Evolutionary conservation across 2,113 vertebrate species (phyloP), one percentile per base, ranked within the genome.

Genomic region (Sinocyclocheilus anshuiensis): DNA sequence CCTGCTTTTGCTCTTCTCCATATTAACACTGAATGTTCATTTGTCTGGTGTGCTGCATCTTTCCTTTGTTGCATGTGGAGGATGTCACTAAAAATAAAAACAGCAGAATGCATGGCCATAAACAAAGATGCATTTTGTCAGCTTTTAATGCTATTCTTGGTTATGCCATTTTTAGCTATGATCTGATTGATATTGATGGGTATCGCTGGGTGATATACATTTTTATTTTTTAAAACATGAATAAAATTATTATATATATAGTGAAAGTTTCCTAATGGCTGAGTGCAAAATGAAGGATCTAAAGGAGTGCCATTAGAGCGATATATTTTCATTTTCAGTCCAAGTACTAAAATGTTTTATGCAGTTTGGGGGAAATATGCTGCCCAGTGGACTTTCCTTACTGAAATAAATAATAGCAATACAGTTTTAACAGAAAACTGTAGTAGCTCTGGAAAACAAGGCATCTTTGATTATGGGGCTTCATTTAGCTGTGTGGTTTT

Each of bases 111-210:
- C 69, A 39, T 61, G 33, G 79, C 61, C 87, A 86, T 82, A 92
- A 92, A 90, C 92, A 90, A 92, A 92, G 87, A 90, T 89, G 91
- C 45, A 50, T 57, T 75, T n/a, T n/a, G n/a, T n/a, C n/a, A n/a
- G n/a, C n/a, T n/a, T n/a, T n/a, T n/a, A n/a, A n/a, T n/a, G n/a
- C n/a, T n/a, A n/a, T n/a, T n/a, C n/a, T n/a, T n/a, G n/a, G n/a
- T n/a, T n/a, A n/a, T n/a, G n/a, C n/a, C n/a, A n/a, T n/a, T n/a
- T n/a, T n/a, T n/a, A n/a, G n/a, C n/a, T n/a, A n/a, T n/a, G n/a
- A n/a, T n/a, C n/a, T n/a, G n/a, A n/a, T n/a, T n/a, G n/a, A n/a
- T n/a, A n/a, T n/a, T n/a, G n/a, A n/a, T n/a, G n/a, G n/a, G n/a
- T n/a, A n/a, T n/a, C n/a, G n/a, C n/a, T n/a, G n/a, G n/a, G n/a